phyloP scores from a whole-genome alignment of 2,113 vertebrate species.

The Dinomys branickii region DNA sequence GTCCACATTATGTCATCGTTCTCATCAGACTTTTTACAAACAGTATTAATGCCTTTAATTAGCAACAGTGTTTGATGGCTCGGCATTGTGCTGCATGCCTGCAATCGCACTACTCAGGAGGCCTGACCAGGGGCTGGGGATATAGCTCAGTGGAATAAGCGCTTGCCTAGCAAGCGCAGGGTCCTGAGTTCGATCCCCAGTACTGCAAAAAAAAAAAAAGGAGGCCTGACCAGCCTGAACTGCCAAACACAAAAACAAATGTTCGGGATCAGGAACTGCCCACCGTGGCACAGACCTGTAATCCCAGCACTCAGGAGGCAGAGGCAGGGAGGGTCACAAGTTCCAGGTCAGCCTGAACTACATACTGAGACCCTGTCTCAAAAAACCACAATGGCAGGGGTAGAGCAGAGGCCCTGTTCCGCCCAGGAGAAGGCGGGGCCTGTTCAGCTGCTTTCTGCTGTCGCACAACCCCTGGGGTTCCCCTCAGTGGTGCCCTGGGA shows the following conservation, averaged over 20 bases:
- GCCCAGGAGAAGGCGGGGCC: neutral
- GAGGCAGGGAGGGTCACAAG: neutral
- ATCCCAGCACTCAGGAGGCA: neutral
- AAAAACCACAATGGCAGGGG: neutral
- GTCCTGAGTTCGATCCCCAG: too few relatives aligned
- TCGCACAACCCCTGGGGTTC: neutral
- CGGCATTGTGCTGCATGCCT: fast-evolving
- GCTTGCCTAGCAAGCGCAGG: too few relatives aligned
- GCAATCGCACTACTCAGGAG: neutral
- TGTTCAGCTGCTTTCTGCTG: neutral
- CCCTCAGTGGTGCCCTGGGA: neutral
- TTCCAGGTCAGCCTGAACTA: neutral
- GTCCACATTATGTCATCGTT: neutral
- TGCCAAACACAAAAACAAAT: neutral
- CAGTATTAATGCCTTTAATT: neutral
- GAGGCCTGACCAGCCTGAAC: neutral
- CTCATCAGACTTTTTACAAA: neutral
- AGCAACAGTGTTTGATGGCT: neutral
- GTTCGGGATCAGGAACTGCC: neutral
- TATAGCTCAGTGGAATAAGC: too few relatives aligned
- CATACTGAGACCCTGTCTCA: neutral
- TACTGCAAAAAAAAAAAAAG: too few relatives aligned
- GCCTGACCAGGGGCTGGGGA: too few relatives aligned
- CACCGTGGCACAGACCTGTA: neutral
- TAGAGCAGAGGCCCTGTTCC: neutral